Evolutionary conservation across 2,113 vertebrate genomes (phyloP), one percentile per base, ranked within the genome.

Genomic region (Miniopterus natalensis): DNA sequence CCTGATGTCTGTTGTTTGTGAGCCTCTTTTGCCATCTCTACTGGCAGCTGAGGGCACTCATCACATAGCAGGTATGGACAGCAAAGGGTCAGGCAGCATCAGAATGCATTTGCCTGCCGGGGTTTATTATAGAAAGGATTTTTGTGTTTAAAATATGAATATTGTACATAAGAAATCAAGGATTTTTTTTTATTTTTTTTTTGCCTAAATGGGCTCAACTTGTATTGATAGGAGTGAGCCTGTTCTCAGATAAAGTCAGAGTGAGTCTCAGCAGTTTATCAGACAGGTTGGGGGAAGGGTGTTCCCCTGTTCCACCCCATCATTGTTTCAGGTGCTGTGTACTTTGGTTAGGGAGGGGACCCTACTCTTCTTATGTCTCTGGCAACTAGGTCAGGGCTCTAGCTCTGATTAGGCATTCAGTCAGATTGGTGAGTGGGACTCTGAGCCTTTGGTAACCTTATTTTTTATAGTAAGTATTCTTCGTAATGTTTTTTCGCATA

Each of bases 391-490:
- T 88, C 63, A 90, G 87, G 79, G 91, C 63, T 84, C 61, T 74
- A 91, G 71, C 86, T 77, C 92, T 95, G 92, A 71, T 84, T 45
- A 57, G 49, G 73, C 83, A n/a, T 90, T 95, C 65, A 95, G 85
- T 89, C 92, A 61, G 83, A 75, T 90, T 94, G 73, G 78, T 96
- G 88, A 85, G 84, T 90, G 93, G 47, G 8, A n/a, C 87, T 0
- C 77, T 93, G 97, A 97, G 81, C 96, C 97, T 98, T 98, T 92
- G 95, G 94, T 95, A 89, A 97, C 77, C 95, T 96, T 97, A 92
- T 94, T 98, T 98, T 98, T 98, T 98, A 96, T 96, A 97, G 84
- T 98, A 97, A 98, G 92, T 98, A 97, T 70, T 98, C 96, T 92
- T 91, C 87, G 31, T 98, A 45, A 42, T 97, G 96, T 98, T 97